These are phyloP conservation scores for Oligia latruncula DNA, from an alignment of 2,888 invertebrate genomes.

Conservation along the genomic window DNA sequence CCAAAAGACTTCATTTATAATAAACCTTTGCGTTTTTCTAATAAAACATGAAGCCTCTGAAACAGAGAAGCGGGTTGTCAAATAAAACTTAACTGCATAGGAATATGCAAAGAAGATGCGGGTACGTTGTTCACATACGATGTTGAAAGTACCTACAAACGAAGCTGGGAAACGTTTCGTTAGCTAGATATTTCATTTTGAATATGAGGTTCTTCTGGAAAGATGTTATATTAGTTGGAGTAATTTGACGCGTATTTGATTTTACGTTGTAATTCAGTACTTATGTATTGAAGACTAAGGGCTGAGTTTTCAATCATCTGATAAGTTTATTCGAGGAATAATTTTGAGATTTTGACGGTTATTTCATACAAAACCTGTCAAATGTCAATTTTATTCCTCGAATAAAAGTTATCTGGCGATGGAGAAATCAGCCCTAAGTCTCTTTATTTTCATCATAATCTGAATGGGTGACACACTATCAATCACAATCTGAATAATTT, in stretches of 20 bases:
- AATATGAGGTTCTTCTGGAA: slow-evolving; percentile 1
- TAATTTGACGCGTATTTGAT: not conserved
- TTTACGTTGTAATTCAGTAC: not conserved
- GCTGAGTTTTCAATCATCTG: too few species aligned
- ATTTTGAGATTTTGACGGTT: too few species aligned
- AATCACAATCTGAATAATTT: too few species aligned
- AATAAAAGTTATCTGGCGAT: too few species aligned
- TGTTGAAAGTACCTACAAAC: not conserved
- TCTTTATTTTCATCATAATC: not conserved
- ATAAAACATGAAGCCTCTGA: not conserved
- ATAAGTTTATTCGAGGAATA: too few species aligned
- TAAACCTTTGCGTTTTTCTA: not conserved
- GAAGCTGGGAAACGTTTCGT: not conserved
- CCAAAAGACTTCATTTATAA: slow-evolving; percentile 11
- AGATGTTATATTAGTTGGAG: not conserved
- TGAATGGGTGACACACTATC: not conserved
- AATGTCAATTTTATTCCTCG: too few species aligned
- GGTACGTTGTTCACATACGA: slow-evolving; percentile 32
- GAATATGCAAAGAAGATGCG: slow-evolving; percentile 46
- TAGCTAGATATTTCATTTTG: slow-evolving; percentile 22
- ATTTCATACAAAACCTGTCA: too few species aligned
- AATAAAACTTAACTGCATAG: slow-evolving; percentile 49
- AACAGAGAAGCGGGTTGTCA: slow-evolving; percentile 22
- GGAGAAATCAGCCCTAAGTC: too few species aligned
- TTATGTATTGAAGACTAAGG: not conserved